Evolutionary conservation across 2,888 invertebrate species (phyloP).

Genomic region (Tachina lurida): DNA sequence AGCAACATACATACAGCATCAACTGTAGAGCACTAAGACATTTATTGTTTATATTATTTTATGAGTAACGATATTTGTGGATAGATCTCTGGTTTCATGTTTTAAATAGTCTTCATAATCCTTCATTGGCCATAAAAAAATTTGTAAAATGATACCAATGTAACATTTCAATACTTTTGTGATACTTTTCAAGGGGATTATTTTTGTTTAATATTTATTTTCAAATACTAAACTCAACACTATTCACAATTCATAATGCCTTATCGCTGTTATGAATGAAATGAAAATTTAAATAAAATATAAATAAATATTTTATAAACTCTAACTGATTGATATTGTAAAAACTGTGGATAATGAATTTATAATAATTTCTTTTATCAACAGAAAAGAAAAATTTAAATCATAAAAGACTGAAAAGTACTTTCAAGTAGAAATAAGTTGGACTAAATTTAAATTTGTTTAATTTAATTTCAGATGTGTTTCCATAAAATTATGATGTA

Average conservation of each 20-base stretch:
- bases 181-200: not conserved
- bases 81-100: not conserved
- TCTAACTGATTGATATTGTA: slow-evolving; percentile 27
- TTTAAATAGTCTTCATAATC: not conserved
- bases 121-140: not conserved
- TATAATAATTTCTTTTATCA: slow-evolving; percentile 28
- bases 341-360: slow-evolving; percentile 2
- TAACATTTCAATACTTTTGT: not conserved
- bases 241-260: slow-evolving; percentile 37
- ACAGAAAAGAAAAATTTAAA: not conserved
- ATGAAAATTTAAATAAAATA: slow-evolving; percentile 1
- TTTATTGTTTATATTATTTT: not conserved
- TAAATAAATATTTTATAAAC: slow-evolving; percentile 33
- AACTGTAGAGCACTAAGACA: not conserved
- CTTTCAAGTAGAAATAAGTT: slow-evolving; percentile 20
- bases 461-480: slow-evolving; percentile 37
- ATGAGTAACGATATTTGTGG: not conserved
- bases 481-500: not conserved
- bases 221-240: slow-evolving; percentile 7
- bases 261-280: slow-evolving; percentile 28
- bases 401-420: not conserved
- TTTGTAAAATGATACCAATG: slow-evolving; percentile 3
- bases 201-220: not conserved
- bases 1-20: not conserved
- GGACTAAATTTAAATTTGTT: not conserved